Percentiles rank a stretch among this genome's conserved stretches.
Conservation (phyloP, 2,888 invertebrate species). For the Alviniconcha strummeri region DNA sequence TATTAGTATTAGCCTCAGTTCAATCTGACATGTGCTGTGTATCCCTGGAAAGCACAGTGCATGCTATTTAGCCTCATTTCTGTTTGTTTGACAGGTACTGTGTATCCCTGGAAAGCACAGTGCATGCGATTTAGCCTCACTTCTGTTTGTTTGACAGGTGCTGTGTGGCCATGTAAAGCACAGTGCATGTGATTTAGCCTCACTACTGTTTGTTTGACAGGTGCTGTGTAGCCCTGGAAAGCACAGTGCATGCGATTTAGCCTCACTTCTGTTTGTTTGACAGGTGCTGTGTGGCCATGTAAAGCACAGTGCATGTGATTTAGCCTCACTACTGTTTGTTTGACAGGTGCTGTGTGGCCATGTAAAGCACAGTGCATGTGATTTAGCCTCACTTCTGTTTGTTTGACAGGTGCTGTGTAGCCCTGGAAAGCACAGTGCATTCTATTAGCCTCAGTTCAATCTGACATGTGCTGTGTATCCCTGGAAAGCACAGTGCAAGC, state of each 20-base stretch:
- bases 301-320: neutral
- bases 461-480: too few species aligned
- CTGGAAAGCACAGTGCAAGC: too few species aligned
- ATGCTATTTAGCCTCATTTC: neutral
- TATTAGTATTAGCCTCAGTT: neutral
- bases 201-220: slow-evolving; percentile 72
- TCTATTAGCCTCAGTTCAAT: too few species aligned
- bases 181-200: neutral
- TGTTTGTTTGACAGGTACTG: neutral
- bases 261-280: too few species aligned
- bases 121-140: neutral
- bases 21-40: neutral
- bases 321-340: slow-evolving; percentile 48
- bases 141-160: neutral
- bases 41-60: neutral
- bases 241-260: neutral
- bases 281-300: neutral
- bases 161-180: neutral
- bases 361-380: slow-evolving; percentile 43
- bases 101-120: neutral
- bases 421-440: neutral
- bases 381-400: too few species aligned
- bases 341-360: slow-evolving; percentile 75
- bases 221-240: slow-evolving; percentile 72
- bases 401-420: neutral